Evolutionary conservation across 2,113 vertebrate species (phyloP).

Genomic region (Thamnaconus septentrionalis): DNA sequence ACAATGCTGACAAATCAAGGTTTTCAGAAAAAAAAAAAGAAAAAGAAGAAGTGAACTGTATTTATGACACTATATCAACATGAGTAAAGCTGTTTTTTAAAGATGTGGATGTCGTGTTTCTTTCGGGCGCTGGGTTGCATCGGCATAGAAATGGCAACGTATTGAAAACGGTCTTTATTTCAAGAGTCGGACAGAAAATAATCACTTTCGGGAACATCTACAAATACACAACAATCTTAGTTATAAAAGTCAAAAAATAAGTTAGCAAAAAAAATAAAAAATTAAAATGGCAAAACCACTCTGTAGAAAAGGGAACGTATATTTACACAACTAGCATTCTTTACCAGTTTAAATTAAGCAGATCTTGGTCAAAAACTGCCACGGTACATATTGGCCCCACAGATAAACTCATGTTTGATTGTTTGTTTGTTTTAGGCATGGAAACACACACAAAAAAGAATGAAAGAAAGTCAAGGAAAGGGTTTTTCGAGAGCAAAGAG

Average conservation of each 20-base stretch:
- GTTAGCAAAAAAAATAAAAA: slow-evolving; percentile 87
- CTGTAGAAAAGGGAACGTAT: slow-evolving; percentile 83
- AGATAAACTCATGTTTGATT: slow-evolving; percentile 68
- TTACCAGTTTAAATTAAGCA: slow-evolving; percentile 78
- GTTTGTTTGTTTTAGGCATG: slow-evolving; percentile 66
- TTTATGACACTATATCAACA: slow-evolving; percentile 76
- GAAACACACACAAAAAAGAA: slow-evolving; percentile 72
- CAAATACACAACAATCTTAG: slow-evolving; percentile 92
- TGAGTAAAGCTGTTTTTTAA: slow-evolving; percentile 77
- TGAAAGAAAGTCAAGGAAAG: slow-evolving; percentile 68
- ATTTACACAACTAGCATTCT: slow-evolving; percentile 81
- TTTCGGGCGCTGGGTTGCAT: slow-evolving; percentile 18
- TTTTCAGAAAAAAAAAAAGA: slow-evolving; percentile 80
- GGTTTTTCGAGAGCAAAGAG: slow-evolving; percentile 36
- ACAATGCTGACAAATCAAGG: slow-evolving; percentile 82
- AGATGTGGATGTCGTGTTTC: slow-evolving; percentile 58
- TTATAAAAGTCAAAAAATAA: slow-evolving; percentile 94
- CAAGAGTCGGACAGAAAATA: slow-evolving; percentile 61
- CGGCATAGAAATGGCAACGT: slow-evolving; percentile 5
- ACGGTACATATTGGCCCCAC: slow-evolving; percentile 83
- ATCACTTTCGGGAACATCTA: slow-evolving; percentile 69
- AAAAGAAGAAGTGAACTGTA: slow-evolving; percentile 70
- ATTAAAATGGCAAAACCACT: slow-evolving; percentile 89
- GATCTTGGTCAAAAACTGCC: slow-evolving; percentile 89
- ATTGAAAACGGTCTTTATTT: slow-evolving; percentile 75